phyloP scores from a whole-genome alignment of 2,113 vertebrate species.

The Morone saxatilis region DNA sequence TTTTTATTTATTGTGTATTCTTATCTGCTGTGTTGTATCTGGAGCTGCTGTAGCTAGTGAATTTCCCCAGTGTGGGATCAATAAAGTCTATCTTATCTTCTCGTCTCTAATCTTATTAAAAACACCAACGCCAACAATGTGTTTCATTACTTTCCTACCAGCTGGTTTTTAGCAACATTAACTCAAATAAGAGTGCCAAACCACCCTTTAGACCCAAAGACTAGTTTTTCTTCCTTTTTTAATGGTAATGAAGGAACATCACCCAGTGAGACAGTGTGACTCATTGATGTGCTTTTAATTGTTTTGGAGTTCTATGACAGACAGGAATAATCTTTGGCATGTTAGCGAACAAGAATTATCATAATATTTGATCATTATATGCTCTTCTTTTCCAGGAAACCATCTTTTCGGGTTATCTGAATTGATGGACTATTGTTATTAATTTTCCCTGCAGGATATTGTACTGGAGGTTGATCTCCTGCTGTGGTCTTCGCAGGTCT shows the following conservation, averaged over 20 bases:
- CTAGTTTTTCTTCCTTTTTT: background rate
- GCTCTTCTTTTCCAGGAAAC: background rate
- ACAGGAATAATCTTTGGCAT: background rate
- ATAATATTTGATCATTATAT: background rate
- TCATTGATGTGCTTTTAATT: background rate
- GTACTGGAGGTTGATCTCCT: background rate
- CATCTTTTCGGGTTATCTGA: background rate
- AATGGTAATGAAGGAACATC: background rate
- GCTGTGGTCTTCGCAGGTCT: slow-evolving; percentile 39
- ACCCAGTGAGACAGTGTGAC: background rate
- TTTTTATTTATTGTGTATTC: too few relatives aligned
- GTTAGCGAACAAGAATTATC: background rate
- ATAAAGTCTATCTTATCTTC: too few relatives aligned
- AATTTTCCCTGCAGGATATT: background rate
- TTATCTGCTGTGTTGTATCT: too few relatives aligned
- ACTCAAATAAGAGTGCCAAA: too few relatives aligned
- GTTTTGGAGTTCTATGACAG: background rate
- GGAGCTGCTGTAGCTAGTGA: too few relatives aligned
- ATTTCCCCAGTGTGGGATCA: too few relatives aligned
- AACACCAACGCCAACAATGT: too few relatives aligned
- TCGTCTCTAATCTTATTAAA: too few relatives aligned
- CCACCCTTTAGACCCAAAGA: background rate
- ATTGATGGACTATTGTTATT: background rate
- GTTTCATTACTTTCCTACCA: too few relatives aligned
- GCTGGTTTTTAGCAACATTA: too few relatives aligned